Evolutionary conservation across 2,888 invertebrate species (phyloP), one percentile per base, ranked within the genome.

Genomic region (Habrosyne pyritoides): DNA sequence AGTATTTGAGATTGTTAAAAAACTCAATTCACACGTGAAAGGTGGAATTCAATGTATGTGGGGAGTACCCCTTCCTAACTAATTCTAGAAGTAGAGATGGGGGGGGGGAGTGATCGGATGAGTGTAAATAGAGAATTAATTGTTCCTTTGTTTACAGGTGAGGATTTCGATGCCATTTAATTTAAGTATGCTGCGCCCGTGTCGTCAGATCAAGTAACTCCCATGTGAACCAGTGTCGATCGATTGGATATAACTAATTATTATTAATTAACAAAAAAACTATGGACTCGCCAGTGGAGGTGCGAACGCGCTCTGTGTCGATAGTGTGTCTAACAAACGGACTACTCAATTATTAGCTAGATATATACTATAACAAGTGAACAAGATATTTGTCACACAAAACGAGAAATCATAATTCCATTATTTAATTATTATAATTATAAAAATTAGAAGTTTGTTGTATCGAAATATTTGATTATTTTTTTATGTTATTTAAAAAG

Each of bases 91-190:
- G n/a, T n/a, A n/a, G n/a, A n/a, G n/a, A n/a, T n/a, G n/a, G n/a
- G n/a, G n/a, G n/a, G n/a, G n/a, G n/a, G n/a, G n/a, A n/a, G n/a
- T n/a, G n/a, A n/a, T n/a, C n/a, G n/a, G n/a, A n/a, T n/a, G n/a
- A n/a, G n/a, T n/a, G n/a, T n/a, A n/a, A n/a, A n/a, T n/a, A n/a
- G n/a, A n/a, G n/a, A n/a, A n/a, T n/a, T n/a, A 24, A 24, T 24
- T 24, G 7, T 3, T 57, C 52, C 55, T 58, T 18, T 46, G 50
- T 8, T 83, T 91, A 53, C 89, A 91, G 91, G 86, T 91, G 89
- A 87, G 84, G 86, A 89, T 83, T 79, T 85, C 82, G 90, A 91
- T 92, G 91, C 91, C 91, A 92, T 91, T 89, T 92, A 90, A 86
- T 83, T 84, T 91, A 89, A 90, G 89, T 86, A 89, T 84, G 83